These are phyloP conservation scores for Thaumetopoea pityocampa DNA, from an alignment of 1,140 invertebrate species.

Conservation along the genomic window DNA sequence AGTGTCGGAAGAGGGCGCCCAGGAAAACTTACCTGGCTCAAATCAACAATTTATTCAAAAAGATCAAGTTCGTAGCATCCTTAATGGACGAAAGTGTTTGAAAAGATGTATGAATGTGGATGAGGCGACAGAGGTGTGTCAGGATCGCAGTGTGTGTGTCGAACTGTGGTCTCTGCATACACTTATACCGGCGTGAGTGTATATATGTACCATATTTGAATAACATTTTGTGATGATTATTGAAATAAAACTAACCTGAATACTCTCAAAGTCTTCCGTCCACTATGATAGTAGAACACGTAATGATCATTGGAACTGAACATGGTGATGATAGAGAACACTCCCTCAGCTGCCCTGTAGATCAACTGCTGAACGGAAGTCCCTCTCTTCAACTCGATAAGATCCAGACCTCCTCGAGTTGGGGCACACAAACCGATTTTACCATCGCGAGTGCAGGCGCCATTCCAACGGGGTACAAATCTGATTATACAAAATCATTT, in stretches of 20 bases:
- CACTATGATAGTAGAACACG: slow-evolving; percentile 97
- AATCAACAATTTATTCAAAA: too few relatives aligned
- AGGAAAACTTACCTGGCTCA: too few relatives aligned
- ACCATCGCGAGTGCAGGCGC: slow-evolving; percentile 89
- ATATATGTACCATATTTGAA: too few relatives aligned
- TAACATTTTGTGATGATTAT: too few relatives aligned
- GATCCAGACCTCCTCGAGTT: slow-evolving; percentile 92
- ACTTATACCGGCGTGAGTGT: too few relatives aligned
- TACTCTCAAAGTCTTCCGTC: slow-evolving; percentile 92
- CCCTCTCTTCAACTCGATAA: slow-evolving; percentile 91
- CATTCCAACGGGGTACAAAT: slow-evolving; percentile 87
- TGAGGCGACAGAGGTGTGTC: too few relatives aligned
- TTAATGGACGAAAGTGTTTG: too few relatives aligned
- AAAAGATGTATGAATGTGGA: too few relatives aligned
- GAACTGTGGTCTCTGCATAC: too few relatives aligned
- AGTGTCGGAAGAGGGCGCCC: too few relatives aligned
- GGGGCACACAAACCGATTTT: slow-evolving; percentile 96
- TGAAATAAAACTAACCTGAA: slow-evolving; percentile 82
- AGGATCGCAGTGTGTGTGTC: too few relatives aligned
- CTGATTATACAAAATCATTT: slow-evolving; percentile 24
- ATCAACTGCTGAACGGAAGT: slow-evolving; percentile 90
- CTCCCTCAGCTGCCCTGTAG: slow-evolving; percentile 93
- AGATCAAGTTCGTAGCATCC: too few relatives aligned
- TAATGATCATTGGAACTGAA: slow-evolving; percentile 97
- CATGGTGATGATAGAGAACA: slow-evolving; percentile 95